Conservation (phyloP, 2,113 vertebrate genomes). For the Cottus gobio region DNA sequence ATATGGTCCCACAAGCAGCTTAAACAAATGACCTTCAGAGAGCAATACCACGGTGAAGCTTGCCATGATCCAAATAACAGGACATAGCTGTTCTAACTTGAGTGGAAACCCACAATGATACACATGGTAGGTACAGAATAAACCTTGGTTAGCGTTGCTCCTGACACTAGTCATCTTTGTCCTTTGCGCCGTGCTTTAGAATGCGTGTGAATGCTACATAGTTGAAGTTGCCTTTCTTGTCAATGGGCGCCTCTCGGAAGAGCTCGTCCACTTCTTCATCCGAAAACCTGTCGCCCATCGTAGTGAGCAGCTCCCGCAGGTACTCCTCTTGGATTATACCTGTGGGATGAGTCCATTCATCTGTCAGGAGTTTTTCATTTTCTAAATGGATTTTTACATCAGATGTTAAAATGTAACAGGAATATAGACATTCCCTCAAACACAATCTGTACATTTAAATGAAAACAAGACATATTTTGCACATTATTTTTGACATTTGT, state of each 20-base stretch:
- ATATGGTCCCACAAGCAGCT: constrained; percentile 57
- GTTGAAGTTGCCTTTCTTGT: constrained; percentile 96
- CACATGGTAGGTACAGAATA: constrained; percentile 7
- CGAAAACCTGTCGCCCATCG: constrained; percentile 95
- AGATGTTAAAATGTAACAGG: not conserved
- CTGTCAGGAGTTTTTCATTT: not conserved
- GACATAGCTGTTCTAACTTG: constrained; percentile 32
- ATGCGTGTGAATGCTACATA: constrained; percentile 95
- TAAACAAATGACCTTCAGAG: constrained; percentile 56
- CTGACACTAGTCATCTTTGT: constrained; percentile 90
- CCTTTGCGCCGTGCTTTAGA: constrained; percentile 93
- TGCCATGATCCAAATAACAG: constrained; percentile 34
- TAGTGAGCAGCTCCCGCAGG: constrained; percentile 92
- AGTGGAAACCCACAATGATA: constrained; percentile 24
- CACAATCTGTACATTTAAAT: not conserved
- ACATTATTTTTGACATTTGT: not conserved
- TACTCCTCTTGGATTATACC: constrained; percentile 91
- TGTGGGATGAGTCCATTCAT: constrained; percentile 17
- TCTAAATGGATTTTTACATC: no score
- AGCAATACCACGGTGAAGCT: constrained; percentile 47
- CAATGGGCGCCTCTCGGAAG: constrained; percentile 94
- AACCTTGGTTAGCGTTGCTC: not conserved
- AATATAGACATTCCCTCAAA: not conserved
- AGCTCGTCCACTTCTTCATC: constrained; percentile 97
- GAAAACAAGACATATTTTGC: not conserved